These are phyloP conservation scores for Ptychodera flava DNA, from an alignment of 35 echinoderm and acorn worm species.

Conservation along the genomic window DNA sequence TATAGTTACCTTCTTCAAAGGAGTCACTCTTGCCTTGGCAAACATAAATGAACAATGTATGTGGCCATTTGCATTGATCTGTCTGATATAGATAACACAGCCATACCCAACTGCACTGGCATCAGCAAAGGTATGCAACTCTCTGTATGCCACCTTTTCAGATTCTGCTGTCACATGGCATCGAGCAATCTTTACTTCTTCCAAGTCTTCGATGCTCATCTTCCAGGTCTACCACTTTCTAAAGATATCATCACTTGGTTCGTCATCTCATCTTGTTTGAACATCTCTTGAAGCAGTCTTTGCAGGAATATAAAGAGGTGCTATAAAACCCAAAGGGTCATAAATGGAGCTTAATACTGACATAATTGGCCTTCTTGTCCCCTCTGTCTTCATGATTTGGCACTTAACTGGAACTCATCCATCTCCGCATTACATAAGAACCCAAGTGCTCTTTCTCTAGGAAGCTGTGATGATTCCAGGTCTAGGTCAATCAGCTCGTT, in stretches of 20 bases:
- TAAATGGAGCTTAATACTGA: too few species aligned
- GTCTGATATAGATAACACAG: conserved; percentile 20
- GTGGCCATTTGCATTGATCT: not conserved
- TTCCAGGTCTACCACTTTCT: conserved; percentile 46
- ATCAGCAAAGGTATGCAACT: conserved; percentile 42
- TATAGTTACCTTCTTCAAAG: conserved; percentile 33
- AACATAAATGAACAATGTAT: conserved; percentile 17
- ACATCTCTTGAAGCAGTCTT: too few species aligned
- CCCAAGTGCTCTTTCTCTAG: conserved; percentile 55
- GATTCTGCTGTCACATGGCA: conserved; percentile 18
- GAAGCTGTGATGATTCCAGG: conserved; percentile 27
- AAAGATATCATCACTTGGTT: not conserved
- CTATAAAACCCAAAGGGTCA: too few species aligned
- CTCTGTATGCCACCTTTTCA: conserved; percentile 21
- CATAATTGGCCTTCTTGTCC: too few species aligned
- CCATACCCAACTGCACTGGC: conserved; percentile 40
- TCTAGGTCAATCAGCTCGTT: too few species aligned
- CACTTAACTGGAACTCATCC: conserved; percentile 43
- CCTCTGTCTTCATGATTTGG: too few species aligned
- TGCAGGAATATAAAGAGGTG: too few species aligned
- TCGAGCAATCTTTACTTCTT: too few species aligned
- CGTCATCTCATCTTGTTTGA: not conserved
- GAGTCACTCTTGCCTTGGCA: too few species aligned
- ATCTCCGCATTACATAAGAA: conserved; percentile 42
- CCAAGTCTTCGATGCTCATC: conserved; percentile 18